phyloP scores from a whole-genome alignment of 2,113 vertebrate genomes.

The Thinocorus orbignyianus region DNA sequence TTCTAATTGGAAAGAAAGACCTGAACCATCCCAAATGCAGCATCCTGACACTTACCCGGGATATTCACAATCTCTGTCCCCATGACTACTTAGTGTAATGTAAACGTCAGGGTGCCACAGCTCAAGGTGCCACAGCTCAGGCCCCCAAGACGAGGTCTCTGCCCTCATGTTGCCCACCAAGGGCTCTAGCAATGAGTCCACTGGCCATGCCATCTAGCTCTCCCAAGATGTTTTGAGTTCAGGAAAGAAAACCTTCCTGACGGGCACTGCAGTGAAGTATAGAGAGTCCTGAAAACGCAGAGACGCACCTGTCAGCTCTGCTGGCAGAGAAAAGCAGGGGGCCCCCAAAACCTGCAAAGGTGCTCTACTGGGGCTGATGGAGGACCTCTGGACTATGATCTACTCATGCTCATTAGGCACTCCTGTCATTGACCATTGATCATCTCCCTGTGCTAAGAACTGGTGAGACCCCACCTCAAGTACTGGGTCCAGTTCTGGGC shows the following conservation, averaged over 20 bases:
- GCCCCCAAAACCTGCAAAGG: background rate
- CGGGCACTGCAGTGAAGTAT: background rate
- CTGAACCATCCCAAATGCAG: background rate
- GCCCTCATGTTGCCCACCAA: rapidly evolving
- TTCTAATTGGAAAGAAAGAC: background rate
- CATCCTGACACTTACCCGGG: no score
- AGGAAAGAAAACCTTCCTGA: background rate
- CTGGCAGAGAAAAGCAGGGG: background rate
- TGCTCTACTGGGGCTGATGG: background rate
- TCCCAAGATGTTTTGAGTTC: background rate
- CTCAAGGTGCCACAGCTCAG: background rate
- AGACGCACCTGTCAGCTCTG: background rate
- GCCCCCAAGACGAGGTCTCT: rapidly evolving
- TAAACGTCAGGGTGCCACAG: background rate
- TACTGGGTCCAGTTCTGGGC: background rate
- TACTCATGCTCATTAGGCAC: background rate
- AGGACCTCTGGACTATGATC: background rate
- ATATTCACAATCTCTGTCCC: background rate
- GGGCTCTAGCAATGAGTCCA: background rate
- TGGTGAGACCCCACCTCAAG: background rate
- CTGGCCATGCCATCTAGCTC: rapidly evolving
- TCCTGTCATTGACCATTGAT: background rate
- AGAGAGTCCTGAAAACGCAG: background rate
- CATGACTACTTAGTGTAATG: background rate
- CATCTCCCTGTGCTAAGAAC: background rate